Evolutionary conservation across 2,797 vertebrate genomes (phyloP).

Genomic region (Anguilla obscura): DNA sequence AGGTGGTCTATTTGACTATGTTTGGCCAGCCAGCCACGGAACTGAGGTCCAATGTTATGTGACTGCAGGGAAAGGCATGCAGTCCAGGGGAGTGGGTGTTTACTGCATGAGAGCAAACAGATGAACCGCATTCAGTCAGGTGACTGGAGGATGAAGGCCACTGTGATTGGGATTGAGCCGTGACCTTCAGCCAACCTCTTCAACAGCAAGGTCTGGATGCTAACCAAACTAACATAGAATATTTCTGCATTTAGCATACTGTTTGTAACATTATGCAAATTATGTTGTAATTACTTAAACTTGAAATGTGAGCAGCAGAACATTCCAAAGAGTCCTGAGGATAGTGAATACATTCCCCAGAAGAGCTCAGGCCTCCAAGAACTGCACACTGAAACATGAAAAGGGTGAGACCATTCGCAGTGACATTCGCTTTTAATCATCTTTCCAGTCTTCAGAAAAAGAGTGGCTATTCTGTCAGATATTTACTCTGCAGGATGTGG

Average conservation of each 20-base stretch:
- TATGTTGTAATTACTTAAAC: not conserved
- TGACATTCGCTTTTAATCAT: not conserved
- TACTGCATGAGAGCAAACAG: conserved; percentile 2
- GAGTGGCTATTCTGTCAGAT: not conserved
- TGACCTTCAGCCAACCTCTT: not conserved
- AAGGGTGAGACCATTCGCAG: not conserved
- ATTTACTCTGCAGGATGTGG: conserved; percentile 22
- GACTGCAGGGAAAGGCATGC: not conserved
- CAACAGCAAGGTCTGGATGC: not conserved
- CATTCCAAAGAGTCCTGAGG: not conserved
- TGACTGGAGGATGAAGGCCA: not conserved
- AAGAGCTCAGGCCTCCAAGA: not conserved
- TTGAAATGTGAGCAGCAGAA: not conserved
- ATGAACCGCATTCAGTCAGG: not conserved
- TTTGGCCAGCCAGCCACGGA: not conserved
- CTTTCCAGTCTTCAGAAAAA: not conserved
- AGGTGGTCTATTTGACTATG: not conserved
- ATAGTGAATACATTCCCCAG: not conserved
- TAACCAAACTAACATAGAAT: not conserved
- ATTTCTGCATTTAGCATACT: not conserved
- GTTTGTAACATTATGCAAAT: not conserved
- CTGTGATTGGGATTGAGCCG: not conserved
- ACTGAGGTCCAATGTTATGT: too few species aligned
- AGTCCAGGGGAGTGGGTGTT: not conserved
- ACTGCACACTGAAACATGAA: not conserved